These are phyloP conservation scores for Linepithema humile DNA, from an alignment of 1,140 invertebrate species.

Conservation along the genomic window DNA sequence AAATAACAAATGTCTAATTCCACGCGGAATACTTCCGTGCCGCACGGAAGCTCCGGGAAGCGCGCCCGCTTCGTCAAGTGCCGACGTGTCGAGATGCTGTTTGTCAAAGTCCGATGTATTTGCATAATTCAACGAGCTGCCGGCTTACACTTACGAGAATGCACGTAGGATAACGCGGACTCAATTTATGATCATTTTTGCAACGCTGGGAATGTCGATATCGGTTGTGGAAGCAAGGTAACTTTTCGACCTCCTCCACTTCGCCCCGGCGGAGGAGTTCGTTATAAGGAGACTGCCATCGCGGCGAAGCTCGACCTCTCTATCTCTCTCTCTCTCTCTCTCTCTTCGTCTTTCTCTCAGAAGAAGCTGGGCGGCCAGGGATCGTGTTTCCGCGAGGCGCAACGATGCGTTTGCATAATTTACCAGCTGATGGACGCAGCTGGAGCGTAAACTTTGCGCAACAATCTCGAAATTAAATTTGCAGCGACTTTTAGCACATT, in stretches of 20 bases:
- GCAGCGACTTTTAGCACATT: slow-evolving; percentile 49
- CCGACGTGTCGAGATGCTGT: slow-evolving; percentile 47
- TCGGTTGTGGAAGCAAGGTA: slow-evolving; percentile 2
- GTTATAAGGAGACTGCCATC: slow-evolving; percentile 27
- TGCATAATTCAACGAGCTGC: slow-evolving; percentile 56
- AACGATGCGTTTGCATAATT: slow-evolving; percentile 57
- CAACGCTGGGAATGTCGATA: slow-evolving; percentile 42
- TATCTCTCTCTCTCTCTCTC: background rate
- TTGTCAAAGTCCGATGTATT: slow-evolving; percentile 50
- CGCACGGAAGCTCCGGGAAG: background rate
- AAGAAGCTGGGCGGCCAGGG: background rate
- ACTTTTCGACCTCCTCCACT: slow-evolving; percentile 8
- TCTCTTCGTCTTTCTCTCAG: background rate
- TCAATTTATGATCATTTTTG: slow-evolving; percentile 57
- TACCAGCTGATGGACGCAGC: slow-evolving; percentile 53
- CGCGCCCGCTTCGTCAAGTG: slow-evolving; percentile 11
- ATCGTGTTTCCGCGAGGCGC: slow-evolving; percentile 37
- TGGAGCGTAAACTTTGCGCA: slow-evolving; percentile 48
- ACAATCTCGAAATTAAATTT: slow-evolving; percentile 58
- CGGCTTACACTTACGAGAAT: slow-evolving; percentile 43
- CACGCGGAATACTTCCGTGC: background rate
- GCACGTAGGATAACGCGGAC: slow-evolving; percentile 39
- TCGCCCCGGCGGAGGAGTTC: slow-evolving; percentile 15
- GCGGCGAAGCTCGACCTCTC: slow-evolving; percentile 27
- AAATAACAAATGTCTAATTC: background rate